Base-by-base conservation (phyloP, 2,888 invertebrate species). In the Napeogenes inachia region DNA sequence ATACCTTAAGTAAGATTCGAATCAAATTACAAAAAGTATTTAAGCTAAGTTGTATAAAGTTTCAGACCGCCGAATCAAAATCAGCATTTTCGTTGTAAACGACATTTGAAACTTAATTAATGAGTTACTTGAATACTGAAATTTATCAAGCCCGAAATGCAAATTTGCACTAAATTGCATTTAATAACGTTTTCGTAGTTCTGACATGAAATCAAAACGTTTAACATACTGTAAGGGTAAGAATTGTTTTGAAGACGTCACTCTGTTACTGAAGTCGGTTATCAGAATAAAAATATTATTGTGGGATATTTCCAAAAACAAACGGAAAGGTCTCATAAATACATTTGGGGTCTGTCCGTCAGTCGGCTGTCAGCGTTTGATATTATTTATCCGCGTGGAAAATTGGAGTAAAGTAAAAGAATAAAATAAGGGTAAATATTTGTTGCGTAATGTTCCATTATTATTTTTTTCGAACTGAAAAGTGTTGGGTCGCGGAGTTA, bases 271-370 rank as follows among this genome's bases (percentile, higher is more conserved):
- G 50, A 50, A 30, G 30, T 50, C 21, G 30, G 50, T 50, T 50
- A 50, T 50, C 10, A 50, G 50, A 13, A 58, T 33, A 38, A 53
- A 62, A 58, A 62, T 60, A 54, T 64, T 62, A 50, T 59, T 55
- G 50, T 53, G 57, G 60, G 62, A 60, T 65, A 62, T 65, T 64
- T 45, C 46, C 56, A 55, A 61, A 67, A 65, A 67, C 62, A 62
- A 67, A 64, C 58, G 45, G 55, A 64, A 67, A 67, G 59, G 65
- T 57, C 61, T 57, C 65, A 65, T 67, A 67, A 64, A 67, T 67
- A 67, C 62, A 67, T 67, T 67, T 61, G 66, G 65, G 67, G 67
- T 67, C 58, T 62, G 66, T 67, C 66, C 64, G 57, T 67, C 67
- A 67, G 62, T 21, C 64, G 60, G 58, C 67, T 67, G 67, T 65